Evolutionary conservation across 2,888 invertebrate genomes (phyloP), one percentile per base, ranked within the genome.

Genomic region (Phlogophora meticulosa): DNA sequence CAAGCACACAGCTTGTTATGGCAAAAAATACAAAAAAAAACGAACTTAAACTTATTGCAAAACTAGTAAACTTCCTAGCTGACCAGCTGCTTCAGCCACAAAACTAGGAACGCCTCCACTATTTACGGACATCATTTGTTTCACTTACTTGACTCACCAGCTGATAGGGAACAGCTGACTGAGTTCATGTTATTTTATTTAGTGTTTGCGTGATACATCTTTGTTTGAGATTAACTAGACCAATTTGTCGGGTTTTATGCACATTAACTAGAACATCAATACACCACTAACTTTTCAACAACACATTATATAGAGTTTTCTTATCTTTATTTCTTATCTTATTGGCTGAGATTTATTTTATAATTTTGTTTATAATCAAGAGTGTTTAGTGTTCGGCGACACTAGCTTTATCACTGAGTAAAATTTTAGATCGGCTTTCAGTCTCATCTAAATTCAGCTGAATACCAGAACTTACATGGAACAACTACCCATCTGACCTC

Each of bases 71-170:
- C 22, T 59, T 58, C 15, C 5, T 4, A 46, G 45, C 28, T 9
- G 34, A 22, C 24, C 42, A 59, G 40, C 56, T 55, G 34, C 22
- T 34, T 70, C 22, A 11, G 22, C 62, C 52, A 45, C 48, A 45
- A 40, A 62, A 62, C 72, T 73, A 45, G 45, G 42, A 61, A 56
- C n/a, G 61, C 32, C 70, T 52, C 28, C 53, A 56, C 55, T 60
- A 48, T 62, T 64, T 59, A 76, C 56, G 24, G n/a, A 58, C 28
- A 51, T 65, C 75, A 79, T 77, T 79, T 62, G 79, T 77, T 80
- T 77, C 59, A 59, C 60, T 78, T 76, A 68, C 58, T 61, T 17
- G 20, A 36, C 56, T 49, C 53, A 61, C 63, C 62, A 48, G 45
- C 24, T 38, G 40, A 40, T 48, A 32, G 45, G 42, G 58, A 60